phyloP scores from a whole-genome alignment of 2,113 vertebrate species.

The Mormyrus lacerda region DNA sequence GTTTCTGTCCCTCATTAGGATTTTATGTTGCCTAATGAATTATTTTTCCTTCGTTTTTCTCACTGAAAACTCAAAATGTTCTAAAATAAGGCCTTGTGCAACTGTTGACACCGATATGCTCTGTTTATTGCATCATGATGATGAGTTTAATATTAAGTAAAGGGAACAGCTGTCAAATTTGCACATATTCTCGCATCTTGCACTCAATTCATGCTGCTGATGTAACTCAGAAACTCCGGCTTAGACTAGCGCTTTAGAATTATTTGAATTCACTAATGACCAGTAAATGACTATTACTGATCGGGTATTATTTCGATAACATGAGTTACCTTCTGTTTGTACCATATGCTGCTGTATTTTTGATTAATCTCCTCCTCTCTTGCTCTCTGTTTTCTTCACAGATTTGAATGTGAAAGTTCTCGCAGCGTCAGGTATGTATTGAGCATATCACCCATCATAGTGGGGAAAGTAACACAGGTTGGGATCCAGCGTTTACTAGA shows the following conservation, averaged over 20 bases:
- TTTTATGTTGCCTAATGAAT: neutral
- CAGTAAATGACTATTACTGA: neutral
- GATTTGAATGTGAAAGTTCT: constrained; percentile 65
- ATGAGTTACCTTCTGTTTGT: neutral
- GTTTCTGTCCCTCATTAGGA: neutral
- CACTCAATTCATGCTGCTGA: neutral
- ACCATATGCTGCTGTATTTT: neutral
- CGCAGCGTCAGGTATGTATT: constrained; percentile 65
- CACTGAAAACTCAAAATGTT: neutral
- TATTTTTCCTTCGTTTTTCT: neutral
- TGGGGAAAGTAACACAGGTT: neutral
- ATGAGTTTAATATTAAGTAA: constrained; percentile 26
- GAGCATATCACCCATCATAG: neutral
- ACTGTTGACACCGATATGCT: neutral
- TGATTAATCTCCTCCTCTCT: neutral
- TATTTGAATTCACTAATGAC: neutral
- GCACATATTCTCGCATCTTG: neutral
- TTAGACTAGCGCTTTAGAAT: neutral
- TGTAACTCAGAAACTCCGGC: neutral
- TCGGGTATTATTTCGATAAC: neutral
- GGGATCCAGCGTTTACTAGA: neutral
- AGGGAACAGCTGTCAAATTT: neutral
- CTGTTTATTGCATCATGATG: constrained; percentile 10
- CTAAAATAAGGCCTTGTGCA: neutral
- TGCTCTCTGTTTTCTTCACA: constrained; percentile 41